A percentile compares a stretch with the other conserved stretches of the same genome.
Evolutionary conservation across 2,113 vertebrate species (phyloP).

Genomic region (Probosciger aterrimus): DNA sequence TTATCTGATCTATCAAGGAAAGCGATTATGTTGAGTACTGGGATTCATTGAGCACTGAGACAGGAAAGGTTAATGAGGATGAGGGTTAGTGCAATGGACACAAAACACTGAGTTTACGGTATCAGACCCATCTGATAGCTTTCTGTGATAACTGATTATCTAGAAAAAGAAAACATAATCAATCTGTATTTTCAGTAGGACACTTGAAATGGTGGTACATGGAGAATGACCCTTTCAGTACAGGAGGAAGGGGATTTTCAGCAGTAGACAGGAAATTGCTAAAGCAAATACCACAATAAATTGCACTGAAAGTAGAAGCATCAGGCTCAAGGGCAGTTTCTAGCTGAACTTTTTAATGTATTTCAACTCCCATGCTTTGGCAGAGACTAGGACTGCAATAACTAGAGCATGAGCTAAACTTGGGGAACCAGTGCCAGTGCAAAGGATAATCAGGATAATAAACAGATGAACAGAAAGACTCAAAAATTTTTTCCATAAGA

Average conservation of each 20-base stretch:
- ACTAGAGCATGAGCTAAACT: not conserved
- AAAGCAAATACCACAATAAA: not conserved
- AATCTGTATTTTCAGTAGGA: not conserved
- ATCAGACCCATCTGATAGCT: not conserved
- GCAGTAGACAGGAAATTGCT: not conserved
- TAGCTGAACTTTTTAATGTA: not conserved
- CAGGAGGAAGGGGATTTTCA: not conserved
- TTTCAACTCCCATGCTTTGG: not conserved
- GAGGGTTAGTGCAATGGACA: not conserved
- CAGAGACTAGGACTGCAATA: not conserved
- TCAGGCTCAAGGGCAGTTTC: not conserved
- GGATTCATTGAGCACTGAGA: not conserved
- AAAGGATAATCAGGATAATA: not conserved
- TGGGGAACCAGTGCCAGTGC: not conserved
- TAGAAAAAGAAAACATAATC: not conserved
- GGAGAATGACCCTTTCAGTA: not conserved
- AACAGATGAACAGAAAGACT: conserved; percentile 1
- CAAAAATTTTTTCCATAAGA: not conserved
- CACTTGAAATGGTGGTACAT: not conserved
- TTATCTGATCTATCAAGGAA: not conserved
- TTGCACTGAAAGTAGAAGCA: not conserved
- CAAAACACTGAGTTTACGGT: not conserved
- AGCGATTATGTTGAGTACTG: not conserved
- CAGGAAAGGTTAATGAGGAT: not conserved
- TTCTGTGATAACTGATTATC: not conserved